phyloP scores from a whole-genome alignment of 37 sponge, comb jelly and placozoan species.

The Chondrilla cf. caribensis region DNA sequence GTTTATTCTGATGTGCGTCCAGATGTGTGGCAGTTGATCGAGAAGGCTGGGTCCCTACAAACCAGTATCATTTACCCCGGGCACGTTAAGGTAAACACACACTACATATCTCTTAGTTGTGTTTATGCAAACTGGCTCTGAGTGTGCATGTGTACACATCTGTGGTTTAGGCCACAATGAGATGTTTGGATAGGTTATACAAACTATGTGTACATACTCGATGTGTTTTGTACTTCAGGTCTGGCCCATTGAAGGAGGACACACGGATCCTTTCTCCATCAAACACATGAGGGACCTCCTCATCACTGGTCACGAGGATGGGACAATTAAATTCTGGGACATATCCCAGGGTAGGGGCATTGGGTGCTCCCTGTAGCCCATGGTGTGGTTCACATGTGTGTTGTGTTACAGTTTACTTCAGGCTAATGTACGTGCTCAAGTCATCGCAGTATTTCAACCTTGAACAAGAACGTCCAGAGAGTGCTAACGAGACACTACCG shows the following conservation, averaged over 20 bases:
- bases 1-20: conserved; percentile 39
- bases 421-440: conserved; percentile 30
- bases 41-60: conserved; percentile 58
- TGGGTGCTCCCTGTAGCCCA: background rate
- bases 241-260: conserved; percentile 85
- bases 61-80: conserved; percentile 45
- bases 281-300: conserved; percentile 45
- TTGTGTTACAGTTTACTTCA: conserved; percentile 35
- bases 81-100: conserved; percentile 21
- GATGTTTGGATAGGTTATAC: too few species aligned
- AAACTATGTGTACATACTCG: too few species aligned
- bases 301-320: conserved; percentile 85
- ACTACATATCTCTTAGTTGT: too few species aligned
- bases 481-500: background rate
- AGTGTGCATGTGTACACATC: too few species aligned
- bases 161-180: too few species aligned
- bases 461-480: conserved; percentile 11
- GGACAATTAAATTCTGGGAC: conserved; percentile 95
- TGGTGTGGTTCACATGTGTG: background rate
- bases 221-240: conserved; percentile 10
- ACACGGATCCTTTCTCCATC: background rate
- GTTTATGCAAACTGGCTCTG: too few species aligned
- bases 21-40: conserved; percentile 64
- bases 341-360: conserved; percentile 57
- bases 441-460: conserved; percentile 39